These are phyloP conservation scores for Anneissia japonica DNA, from an alignment of 35 echinoderm and acorn worm species.

Conservation along the genomic window DNA sequence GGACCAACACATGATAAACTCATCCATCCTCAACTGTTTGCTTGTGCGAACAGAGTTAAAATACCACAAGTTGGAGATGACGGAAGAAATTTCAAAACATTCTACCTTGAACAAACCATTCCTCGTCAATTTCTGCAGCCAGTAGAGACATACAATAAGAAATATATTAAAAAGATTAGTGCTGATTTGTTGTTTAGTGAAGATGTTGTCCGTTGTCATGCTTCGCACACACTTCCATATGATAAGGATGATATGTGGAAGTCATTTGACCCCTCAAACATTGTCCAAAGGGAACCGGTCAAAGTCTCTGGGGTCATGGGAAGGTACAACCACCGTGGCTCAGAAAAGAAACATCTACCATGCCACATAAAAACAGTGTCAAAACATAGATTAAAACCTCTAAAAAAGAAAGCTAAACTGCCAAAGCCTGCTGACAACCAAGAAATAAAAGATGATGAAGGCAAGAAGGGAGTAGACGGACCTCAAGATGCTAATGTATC, in stretches of 20 bases:
- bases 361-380: conserved; percentile 71
- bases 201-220: conserved; percentile 63
- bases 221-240: conserved; percentile 72
- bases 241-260: conserved; percentile 42
- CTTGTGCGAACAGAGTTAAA: conserved; percentile 76
- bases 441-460: background rate
- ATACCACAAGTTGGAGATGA: conserved; percentile 82
- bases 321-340: conserved; percentile 44
- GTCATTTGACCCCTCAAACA: conserved; percentile 35
- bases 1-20: background rate
- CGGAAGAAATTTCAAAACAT: conserved; percentile 30
- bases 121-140: conserved; percentile 7
- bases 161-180: conserved; percentile 83
- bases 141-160: conserved; percentile 38
- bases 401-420: conserved; percentile 39
- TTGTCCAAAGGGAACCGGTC: conserved; percentile 25
- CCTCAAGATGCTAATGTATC: background rate
- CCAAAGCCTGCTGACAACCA: conserved; percentile 30
- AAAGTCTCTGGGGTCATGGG: background rate
- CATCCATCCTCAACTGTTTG: conserved; percentile 48
- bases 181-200: conserved; percentile 74
- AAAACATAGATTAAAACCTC: conserved; percentile 61
- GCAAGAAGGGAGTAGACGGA: background rate
- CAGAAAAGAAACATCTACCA: conserved; percentile 69
- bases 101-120: conserved; percentile 1